Conservation (phyloP, 2,888 invertebrate genomes). For the Octonoba sinensis region DNA sequence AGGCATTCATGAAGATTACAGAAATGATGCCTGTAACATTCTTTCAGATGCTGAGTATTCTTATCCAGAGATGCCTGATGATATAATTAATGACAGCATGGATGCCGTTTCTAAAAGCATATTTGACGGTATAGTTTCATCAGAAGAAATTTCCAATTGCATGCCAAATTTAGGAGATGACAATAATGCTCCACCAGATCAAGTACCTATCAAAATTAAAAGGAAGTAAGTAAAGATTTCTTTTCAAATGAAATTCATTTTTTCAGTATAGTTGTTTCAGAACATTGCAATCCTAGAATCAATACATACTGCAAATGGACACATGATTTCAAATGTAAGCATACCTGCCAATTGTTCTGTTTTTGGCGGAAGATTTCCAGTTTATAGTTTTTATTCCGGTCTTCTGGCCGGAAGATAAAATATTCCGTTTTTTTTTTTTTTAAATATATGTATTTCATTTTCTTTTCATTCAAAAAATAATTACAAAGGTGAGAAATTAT, state of each 20-base stretch:
- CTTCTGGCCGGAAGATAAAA: too few relatives aligned
- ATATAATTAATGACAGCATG: neutral
- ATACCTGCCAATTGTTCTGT: too few relatives aligned
- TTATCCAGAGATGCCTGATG: too few relatives aligned
- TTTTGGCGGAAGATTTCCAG: too few relatives aligned
- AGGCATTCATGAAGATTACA: neutral
- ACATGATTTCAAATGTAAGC: too few relatives aligned
- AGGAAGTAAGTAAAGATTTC: constrained; percentile 32
- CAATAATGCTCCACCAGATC: constrained; percentile 57
- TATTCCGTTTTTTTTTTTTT: too few relatives aligned
- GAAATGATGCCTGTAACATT: neutral
- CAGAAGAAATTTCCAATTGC: neutral
- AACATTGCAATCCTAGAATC: neutral
- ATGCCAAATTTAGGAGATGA: neutral
- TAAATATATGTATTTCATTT: too few relatives aligned
- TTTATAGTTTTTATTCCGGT: too few relatives aligned
- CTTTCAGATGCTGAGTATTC: neutral
- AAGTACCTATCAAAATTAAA: constrained; percentile 56
- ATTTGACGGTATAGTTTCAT: neutral
- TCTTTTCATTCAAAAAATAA: too few relatives aligned
- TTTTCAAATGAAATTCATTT: too few relatives aligned
- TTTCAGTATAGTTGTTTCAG: neutral
- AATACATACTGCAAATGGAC: neutral
- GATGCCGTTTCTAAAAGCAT: neutral
- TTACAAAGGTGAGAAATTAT: too few relatives aligned